phyloP scores from a whole-genome alignment of 2,113 vertebrate species.

The Seriola quinqueradiata region DNA sequence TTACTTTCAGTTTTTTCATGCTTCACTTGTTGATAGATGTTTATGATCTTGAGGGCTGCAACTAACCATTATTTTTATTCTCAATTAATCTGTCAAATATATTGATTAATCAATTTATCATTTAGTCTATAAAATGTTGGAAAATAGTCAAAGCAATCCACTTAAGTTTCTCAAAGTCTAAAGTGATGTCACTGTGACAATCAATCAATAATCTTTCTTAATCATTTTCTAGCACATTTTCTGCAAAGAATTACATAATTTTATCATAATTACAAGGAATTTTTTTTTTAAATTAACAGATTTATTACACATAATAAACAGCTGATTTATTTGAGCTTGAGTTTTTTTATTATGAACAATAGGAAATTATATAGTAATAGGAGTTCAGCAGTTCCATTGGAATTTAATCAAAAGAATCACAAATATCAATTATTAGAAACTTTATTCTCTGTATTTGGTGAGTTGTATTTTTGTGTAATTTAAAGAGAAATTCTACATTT shows the following conservation, averaged over 20 bases:
- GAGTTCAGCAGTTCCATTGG: background rate
- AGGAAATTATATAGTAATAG: too few species aligned
- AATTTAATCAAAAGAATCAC: background rate
- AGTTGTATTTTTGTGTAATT: background rate
- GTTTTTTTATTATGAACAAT: background rate
- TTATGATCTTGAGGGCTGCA: background rate
- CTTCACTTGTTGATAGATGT: background rate
- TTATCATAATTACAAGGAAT: background rate
- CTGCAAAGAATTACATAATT: background rate
- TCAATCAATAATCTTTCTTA: background rate
- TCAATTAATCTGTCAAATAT: too few species aligned
- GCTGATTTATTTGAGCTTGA: background rate
- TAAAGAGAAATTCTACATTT: background rate
- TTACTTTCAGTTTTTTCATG: background rate
- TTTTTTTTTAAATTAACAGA: background rate
- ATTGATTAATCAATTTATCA: too few species aligned
- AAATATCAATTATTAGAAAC: background rate
- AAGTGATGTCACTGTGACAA: too few species aligned
- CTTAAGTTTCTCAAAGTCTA: background rate
- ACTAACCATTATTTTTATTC: too few species aligned
- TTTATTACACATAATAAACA: background rate
- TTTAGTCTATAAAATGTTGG: too few species aligned
- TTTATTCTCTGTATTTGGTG: background rate
- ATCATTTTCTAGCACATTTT: background rate
- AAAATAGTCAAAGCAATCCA: background rate